Evolutionary conservation across 2,888 invertebrate genomes (phyloP).

Genomic region (Marronus borbonicus): DNA sequence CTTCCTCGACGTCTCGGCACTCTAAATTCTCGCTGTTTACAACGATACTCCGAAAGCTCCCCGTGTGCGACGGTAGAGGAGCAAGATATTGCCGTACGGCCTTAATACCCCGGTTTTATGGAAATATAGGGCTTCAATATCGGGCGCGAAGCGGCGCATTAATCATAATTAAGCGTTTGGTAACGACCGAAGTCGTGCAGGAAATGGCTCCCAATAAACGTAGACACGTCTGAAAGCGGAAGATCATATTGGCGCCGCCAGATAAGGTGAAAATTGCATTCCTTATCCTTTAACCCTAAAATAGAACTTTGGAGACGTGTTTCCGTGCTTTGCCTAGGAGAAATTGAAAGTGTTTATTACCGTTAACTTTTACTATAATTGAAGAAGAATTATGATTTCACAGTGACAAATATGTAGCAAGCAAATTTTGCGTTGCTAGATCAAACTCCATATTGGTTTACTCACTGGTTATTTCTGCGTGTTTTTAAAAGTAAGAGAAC

Average conservation of each 20-base stretch:
- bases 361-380: too few relatives aligned
- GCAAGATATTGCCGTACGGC: conserved; percentile 67
- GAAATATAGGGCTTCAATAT: conserved; percentile 75
- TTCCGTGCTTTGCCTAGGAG: not conserved
- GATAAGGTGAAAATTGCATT: conserved; percentile 68
- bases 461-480: too few relatives aligned
- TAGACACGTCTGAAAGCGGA: conserved; percentile 66
- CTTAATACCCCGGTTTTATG: conserved; percentile 74
- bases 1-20: conserved; percentile 51
- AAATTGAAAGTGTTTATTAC: not conserved
- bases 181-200: conserved; percentile 65
- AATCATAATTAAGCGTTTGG: conserved; percentile 69
- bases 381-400: too few relatives aligned
- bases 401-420: too few relatives aligned
- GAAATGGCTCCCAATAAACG: conserved; percentile 67
- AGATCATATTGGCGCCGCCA: conserved; percentile 66
- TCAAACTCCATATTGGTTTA: too few relatives aligned
- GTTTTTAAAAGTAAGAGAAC: too few relatives aligned
- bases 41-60: conserved; percentile 62
- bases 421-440: too few relatives aligned
- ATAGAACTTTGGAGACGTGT: conserved; percentile 1
- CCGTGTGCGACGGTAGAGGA: conserved; percentile 60
- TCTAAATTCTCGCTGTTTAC: conserved; percentile 64
- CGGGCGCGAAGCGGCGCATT: conserved; percentile 69
- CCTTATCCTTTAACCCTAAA: conserved; percentile 59